Evolutionary conservation across 35 echinoderm and acorn worm genomes (phyloP).

Genomic region (Apostichopus japonicus): DNA sequence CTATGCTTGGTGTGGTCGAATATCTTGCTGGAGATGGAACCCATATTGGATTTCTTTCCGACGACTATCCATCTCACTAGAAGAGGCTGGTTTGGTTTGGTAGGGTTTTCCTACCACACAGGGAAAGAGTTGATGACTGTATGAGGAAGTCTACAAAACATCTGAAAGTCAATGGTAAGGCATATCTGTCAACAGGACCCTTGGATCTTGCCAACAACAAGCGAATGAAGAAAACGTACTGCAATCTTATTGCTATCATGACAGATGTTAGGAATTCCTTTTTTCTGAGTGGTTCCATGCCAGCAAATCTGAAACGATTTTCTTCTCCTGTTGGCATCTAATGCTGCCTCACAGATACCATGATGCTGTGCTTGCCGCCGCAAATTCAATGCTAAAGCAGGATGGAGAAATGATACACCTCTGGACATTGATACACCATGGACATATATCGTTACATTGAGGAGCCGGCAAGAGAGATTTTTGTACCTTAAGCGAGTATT

Average conservation of each 20-base stretch:
- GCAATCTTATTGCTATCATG: background rate
- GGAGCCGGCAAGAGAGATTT: background rate
- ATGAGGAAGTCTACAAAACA: background rate
- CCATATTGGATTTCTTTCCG: constrained; percentile 38
- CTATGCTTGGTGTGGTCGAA: constrained; percentile 28
- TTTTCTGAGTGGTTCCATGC: constrained; percentile 3
- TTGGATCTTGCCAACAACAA: background rate
- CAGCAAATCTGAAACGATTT: constrained; percentile 4
- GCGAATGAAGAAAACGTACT: background rate
- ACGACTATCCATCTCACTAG: background rate
- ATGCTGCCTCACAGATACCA: constrained; percentile 20
- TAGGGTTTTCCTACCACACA: constrained; percentile 25
- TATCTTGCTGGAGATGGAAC: constrained; percentile 33
- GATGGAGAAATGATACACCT: too few species aligned
- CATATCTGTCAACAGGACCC: background rate
- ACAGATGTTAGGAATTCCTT: constrained; percentile 28
- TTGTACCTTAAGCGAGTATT: constrained; percentile 18
- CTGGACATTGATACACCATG: too few species aligned
- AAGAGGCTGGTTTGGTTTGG: background rate
- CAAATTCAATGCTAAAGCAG: background rate
- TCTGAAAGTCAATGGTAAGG: constrained; percentile 10
- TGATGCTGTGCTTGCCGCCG: background rate
- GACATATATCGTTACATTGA: constrained; percentile 24
- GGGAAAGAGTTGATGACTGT: constrained; percentile 6
- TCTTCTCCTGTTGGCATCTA: constrained; percentile 19